These are phyloP conservation scores for Cheilosia impressa DNA, from an alignment of 2,888 invertebrate genomes.

Conservation along the genomic window DNA sequence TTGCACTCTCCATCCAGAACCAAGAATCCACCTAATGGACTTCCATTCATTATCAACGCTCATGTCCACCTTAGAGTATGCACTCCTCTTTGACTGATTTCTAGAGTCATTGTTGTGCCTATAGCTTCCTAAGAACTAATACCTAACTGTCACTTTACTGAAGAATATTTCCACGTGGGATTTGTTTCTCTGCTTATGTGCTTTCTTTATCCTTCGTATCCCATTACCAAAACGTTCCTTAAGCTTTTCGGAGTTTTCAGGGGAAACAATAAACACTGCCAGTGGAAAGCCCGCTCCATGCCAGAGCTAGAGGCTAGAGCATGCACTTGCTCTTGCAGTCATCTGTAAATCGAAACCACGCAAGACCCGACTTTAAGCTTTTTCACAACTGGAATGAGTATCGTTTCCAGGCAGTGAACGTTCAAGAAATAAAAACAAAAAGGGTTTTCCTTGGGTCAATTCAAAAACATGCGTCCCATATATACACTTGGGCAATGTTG, in stretches of 20 bases:
- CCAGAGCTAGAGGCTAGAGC: background rate
- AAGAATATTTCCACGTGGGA: slow-evolving; percentile 28
- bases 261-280: background rate
- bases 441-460: slow-evolving; percentile 65
- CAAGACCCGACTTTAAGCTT: slow-evolving; percentile 44
- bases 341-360: slow-evolving; percentile 5
- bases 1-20: no score
- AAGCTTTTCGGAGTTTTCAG: slow-evolving; percentile 64
- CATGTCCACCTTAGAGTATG: background rate
- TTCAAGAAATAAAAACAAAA: slow-evolving; percentile 44
- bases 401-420: slow-evolving; percentile 18
- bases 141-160: background rate
- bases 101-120: background rate
- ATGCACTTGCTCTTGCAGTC: background rate
- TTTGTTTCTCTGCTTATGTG: background rate
- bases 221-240: slow-evolving; percentile 30
- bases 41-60: background rate
- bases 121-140: slow-evolving; percentile 16
- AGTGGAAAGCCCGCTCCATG: background rate
- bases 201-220: background rate
- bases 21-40: no score
- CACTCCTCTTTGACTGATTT: background rate
- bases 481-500: slow-evolving; percentile 60
- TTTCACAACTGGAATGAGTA: slow-evolving; percentile 22
- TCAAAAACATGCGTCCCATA: slow-evolving; percentile 67